Conservation (phyloP, 1,140 invertebrate species). For the Solenopsis invicta region DNA sequence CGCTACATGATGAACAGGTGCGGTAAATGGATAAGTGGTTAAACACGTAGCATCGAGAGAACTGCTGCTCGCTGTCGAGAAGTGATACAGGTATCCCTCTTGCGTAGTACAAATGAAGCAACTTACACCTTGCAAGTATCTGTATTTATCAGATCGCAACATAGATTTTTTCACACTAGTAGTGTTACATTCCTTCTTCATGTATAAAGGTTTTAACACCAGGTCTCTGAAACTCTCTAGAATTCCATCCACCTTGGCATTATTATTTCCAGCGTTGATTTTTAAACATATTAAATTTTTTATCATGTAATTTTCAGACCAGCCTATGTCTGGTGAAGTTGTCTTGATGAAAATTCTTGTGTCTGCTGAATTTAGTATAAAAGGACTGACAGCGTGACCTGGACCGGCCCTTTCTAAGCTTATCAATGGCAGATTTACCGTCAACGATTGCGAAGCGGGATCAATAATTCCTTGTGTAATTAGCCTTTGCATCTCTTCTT, state of each 20-base stretch:
- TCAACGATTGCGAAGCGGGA: constrained; percentile 74
- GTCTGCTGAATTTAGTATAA: constrained; percentile 81
- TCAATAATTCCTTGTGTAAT: constrained; percentile 77
- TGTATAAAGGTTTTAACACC: constrained; percentile 83
- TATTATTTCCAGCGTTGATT: constrained; percentile 74
- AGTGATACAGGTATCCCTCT: constrained; percentile 89
- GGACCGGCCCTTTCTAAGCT: constrained; percentile 80
- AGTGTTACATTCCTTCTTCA: constrained; percentile 78
- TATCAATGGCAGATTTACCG: constrained; percentile 81
- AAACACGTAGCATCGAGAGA: constrained; percentile 79
- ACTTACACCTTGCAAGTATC: constrained; percentile 82
- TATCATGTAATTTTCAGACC: constrained; percentile 85
- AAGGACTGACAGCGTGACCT: constrained; percentile 80
- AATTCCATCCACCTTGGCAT: constrained; percentile 65
- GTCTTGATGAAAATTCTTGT: constrained; percentile 84
- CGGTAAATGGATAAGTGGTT: constrained; percentile 90
- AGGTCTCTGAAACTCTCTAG: constrained; percentile 83
- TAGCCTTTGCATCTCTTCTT: constrained; percentile 79
- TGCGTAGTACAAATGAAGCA: constrained; percentile 88
- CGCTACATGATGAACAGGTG: constrained; percentile 89
- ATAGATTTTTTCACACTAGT: constrained; percentile 82
- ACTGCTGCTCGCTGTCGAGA: constrained; percentile 80
- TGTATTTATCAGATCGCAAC: constrained; percentile 82
- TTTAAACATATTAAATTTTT: constrained; percentile 82
- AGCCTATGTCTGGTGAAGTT: constrained; percentile 82